A percentile compares a stretch with the other conserved stretches of the same genome.
phyloP scores from a whole-genome alignment of 2,113 vertebrate species.

The Paedocypris sp. region DNA sequence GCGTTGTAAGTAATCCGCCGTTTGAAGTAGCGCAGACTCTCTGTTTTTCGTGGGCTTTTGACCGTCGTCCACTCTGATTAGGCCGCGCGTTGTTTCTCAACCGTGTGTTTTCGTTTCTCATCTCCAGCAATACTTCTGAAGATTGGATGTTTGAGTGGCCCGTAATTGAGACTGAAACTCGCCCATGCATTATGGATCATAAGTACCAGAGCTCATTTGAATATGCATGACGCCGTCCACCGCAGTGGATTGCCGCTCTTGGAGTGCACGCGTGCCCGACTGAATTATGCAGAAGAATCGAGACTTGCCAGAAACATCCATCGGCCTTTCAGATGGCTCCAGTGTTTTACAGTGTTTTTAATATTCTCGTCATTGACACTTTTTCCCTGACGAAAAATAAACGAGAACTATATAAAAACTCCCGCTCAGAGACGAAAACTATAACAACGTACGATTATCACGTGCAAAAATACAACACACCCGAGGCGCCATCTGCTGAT shows the following conservation, averaged over 20 bases:
- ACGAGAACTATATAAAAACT: no score
- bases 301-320: not conserved
- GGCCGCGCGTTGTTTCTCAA: conserved; percentile 10
- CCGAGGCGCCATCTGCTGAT: no score
- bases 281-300: not conserved
- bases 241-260: not conserved
- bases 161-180: conserved; percentile 27
- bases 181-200: conserved; percentile 31
- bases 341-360: no score
- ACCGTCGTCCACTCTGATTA: conserved; percentile 23
- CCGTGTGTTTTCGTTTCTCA: conserved; percentile 23
- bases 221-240: conserved; percentile 7
- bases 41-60: not conserved
- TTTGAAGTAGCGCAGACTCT: not conserved
- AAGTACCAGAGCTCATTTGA: conserved; percentile 12
- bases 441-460: no score
- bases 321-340: no score
- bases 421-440: no score
- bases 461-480: no score
- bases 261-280: not conserved
- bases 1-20: not conserved
- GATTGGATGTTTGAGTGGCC: conserved; percentile 5
- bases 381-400: no score
- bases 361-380: no score
- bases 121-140: conserved; percentile 7